Evolutionary conservation across 2,888 invertebrate species (phyloP).

Genomic region (Phyllotreta striolata): DNA sequence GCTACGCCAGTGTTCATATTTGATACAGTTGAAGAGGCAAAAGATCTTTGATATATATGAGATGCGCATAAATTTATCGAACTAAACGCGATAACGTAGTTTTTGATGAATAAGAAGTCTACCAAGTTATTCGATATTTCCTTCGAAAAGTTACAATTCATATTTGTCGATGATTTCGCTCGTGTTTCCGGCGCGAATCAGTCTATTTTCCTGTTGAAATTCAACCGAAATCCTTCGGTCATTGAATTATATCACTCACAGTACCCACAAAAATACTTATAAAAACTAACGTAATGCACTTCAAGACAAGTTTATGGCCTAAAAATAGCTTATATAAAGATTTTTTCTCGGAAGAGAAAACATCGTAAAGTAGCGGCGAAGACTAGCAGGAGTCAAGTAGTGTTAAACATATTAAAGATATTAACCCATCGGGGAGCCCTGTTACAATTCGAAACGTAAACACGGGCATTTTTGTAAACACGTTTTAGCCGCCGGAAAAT

Average conservation of each 20-base stretch:
- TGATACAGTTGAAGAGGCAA: slow-evolving; percentile 21
- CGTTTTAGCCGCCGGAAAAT: slow-evolving; percentile 2
- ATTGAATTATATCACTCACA: slow-evolving; percentile 25
- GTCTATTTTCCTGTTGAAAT: slow-evolving; percentile 2
- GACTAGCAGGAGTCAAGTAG: slow-evolving; percentile 25
- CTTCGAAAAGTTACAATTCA: slow-evolving; percentile 21
- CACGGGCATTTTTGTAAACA: slow-evolving; percentile 28
- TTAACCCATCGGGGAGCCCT: slow-evolving; percentile 27
- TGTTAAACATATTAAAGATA: slow-evolving; percentile 29
- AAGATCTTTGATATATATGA: slow-evolving; percentile 14
- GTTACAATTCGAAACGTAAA: slow-evolving; percentile 30
- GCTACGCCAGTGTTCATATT: slow-evolving; percentile 16
- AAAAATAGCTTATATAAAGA: slow-evolving; percentile 21
- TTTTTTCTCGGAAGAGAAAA: slow-evolving; percentile 28
- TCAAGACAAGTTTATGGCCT: slow-evolving; percentile 24
- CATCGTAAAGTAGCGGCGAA: slow-evolving; percentile 31
- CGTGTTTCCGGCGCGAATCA: not conserved
- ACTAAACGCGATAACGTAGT: slow-evolving; percentile 25
- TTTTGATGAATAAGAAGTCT: slow-evolving; percentile 27
- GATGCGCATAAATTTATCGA: slow-evolving; percentile 28
- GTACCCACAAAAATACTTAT: slow-evolving; percentile 26
- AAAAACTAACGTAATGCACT: slow-evolving; percentile 30
- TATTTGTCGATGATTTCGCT: slow-evolving; percentile 15
- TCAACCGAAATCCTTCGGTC: not conserved
- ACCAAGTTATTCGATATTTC: slow-evolving; percentile 24